Percentiles rank a stretch among this genome's conserved stretches.
Evolutionary conservation across 1,140 invertebrate genomes (phyloP).

Genomic region (Myzus persicae): DNA sequence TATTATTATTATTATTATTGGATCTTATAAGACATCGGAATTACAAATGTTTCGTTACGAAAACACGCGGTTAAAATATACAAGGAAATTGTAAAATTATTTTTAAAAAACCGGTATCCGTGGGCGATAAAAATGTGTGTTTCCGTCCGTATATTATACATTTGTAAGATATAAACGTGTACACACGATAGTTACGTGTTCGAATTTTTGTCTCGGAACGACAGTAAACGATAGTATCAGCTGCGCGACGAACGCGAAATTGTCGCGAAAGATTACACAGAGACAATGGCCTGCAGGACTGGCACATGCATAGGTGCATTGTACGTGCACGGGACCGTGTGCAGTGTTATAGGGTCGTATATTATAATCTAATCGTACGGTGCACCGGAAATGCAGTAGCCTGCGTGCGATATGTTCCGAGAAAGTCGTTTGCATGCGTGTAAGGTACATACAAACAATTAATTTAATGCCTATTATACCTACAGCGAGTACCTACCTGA

Average conservation of each 20-base stretch:
- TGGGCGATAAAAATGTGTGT: constrained; percentile 4
- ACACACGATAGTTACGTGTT: not conserved
- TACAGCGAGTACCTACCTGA: not conserved
- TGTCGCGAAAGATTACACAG: not conserved
- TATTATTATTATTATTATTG: not conserved
- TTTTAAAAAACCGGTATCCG: constrained; percentile 1
- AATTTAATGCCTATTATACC: not conserved
- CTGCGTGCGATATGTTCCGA: constrained; percentile 7
- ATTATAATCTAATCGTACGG: not conserved
- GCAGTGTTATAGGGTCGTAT: not conserved
- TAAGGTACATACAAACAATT: not conserved
- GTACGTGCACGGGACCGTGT: not conserved
- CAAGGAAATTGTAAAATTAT: not conserved
- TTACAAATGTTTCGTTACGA: not conserved
- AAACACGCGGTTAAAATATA: not conserved
- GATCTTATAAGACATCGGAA: not conserved
- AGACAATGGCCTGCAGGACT: not conserved
- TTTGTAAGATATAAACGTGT: not conserved
- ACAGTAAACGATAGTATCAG: not conserved
- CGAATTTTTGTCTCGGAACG: not conserved
- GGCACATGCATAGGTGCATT: not conserved
- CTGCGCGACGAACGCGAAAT: not conserved
- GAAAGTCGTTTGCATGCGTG: not conserved
- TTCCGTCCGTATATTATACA: not conserved
- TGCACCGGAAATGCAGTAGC: constrained; percentile 25